Conservation (phyloP, 2,797 vertebrate genomes). For the Setipinna tenuifilis region DNA sequence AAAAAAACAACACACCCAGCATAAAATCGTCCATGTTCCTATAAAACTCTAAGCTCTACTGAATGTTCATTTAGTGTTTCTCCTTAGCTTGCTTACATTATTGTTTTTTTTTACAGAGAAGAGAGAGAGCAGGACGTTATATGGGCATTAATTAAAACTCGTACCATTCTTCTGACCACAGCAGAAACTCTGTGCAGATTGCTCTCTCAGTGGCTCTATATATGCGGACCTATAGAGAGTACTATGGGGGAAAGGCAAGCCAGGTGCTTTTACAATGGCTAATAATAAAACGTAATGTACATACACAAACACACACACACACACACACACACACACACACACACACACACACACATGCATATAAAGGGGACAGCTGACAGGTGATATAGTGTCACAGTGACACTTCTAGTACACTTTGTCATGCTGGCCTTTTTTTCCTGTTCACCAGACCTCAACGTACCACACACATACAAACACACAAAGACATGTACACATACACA, state of each 20-base stretch:
- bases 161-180: background rate
- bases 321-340: conserved; percentile 14
- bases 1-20: no score
- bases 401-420: background rate
- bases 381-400: background rate
- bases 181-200: background rate
- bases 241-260: background rate
- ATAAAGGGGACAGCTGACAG: background rate
- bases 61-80: background rate
- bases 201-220: background rate
- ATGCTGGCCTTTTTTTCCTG: background rate
- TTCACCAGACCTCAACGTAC: background rate
- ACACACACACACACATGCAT: background rate
- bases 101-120: background rate
- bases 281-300: background rate
- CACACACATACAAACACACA: background rate
- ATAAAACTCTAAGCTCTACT: background rate
- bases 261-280: background rate
- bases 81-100: background rate
- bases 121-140: background rate
- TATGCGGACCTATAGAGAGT: background rate
- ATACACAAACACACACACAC: conserved; percentile 8
- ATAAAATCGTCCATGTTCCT: background rate
- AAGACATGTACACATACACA: background rate
- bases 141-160: background rate